Base-by-base conservation (phyloP, 2,888 invertebrate genomes). In the Machimus atricapillus region DNA sequence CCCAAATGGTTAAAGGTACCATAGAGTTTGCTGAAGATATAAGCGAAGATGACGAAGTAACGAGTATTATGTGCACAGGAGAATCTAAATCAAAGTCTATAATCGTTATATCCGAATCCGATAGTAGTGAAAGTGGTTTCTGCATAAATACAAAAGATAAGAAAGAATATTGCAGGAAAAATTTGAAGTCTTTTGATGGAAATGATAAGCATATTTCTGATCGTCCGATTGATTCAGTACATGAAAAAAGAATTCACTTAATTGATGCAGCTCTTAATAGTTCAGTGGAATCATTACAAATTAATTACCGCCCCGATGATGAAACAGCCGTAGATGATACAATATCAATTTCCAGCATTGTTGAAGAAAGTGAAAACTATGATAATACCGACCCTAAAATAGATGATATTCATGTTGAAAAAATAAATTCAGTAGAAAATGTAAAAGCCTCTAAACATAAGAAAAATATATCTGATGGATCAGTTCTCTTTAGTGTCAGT, bases 341-440 rank as follows among this genome's bases (percentile, higher is more conserved):
- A 6, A 58, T 37, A 31, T 82, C 82, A 19, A 82, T 66, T 34
- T 58, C 58, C 7, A 85, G 74, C 14, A 85, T 85, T 74, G n/a
- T 85, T 37, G 83, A 83, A 74, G 85, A 74, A 46, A 85, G 85
- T 74, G 85, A 85, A 40, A 85, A 73, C 4, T 66, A 58, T 31
- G 79, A 86, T 9, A 79, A 14, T 66, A 56, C 37, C 5, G 56
- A 76, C 77, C 43, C 37, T 4, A 78, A 86, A 58, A 66, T 23
- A 9, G 78, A 86, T 86, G 78, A 78, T 19, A 27, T 86, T 14
- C 66, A 86, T 27, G 43, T 58, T 66, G 79, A 86, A n/a, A 86
- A 58, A 58, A 86, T 86, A 14, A n/a, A 14, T 23, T 66, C 86
- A 86, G 7, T 27, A 16, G 40, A 1, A 52, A 77, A 19, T 43